Evolutionary conservation across 2,113 vertebrate genomes (phyloP).

Genomic region (Amphilophus citrinellus): DNA sequence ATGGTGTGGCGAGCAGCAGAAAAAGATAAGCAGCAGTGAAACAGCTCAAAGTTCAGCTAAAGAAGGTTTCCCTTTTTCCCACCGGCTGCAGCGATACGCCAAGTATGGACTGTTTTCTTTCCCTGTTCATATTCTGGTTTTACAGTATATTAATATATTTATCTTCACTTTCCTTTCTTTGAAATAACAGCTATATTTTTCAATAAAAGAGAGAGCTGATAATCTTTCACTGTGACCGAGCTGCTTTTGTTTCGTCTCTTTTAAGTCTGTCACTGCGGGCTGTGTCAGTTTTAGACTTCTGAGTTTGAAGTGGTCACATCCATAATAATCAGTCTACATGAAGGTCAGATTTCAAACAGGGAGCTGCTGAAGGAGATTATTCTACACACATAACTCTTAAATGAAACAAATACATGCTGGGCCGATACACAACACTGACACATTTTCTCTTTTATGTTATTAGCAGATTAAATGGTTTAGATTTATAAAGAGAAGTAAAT

Average conservation of each 20-base stretch:
- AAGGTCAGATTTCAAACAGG: slow-evolving; percentile 14
- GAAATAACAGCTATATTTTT: slow-evolving; percentile 84
- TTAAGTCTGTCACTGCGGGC: background rate
- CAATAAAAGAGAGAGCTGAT: slow-evolving; percentile 82
- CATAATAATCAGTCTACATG: background rate
- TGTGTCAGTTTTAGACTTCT: background rate
- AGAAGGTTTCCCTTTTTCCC: slow-evolving; percentile 30
- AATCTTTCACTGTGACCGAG: slow-evolving; percentile 59
- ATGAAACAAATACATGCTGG: background rate
- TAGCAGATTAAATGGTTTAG: background rate
- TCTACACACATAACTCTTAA: slow-evolving; percentile 35
- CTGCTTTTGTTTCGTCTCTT: slow-evolving; percentile 3
- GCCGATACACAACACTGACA: background rate
- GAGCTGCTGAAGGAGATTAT: slow-evolving; percentile 33
- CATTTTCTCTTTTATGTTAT: too few species aligned
- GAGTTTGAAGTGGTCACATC: background rate
- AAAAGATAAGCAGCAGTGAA: slow-evolving; percentile 41
- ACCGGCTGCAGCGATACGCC: slow-evolving; percentile 55
- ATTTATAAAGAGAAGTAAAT: background rate
- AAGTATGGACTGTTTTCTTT: slow-evolving; percentile 61
- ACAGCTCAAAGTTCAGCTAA: slow-evolving; percentile 59
- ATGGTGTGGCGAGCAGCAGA: slow-evolving; percentile 19
- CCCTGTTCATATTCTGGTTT: slow-evolving; percentile 61
- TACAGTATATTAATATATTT: slow-evolving; percentile 80
- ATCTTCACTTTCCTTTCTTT: slow-evolving; percentile 68